phyloP scores from a whole-genome alignment of 1,140 invertebrate species.

The Pectinophora gossypiella region DNA sequence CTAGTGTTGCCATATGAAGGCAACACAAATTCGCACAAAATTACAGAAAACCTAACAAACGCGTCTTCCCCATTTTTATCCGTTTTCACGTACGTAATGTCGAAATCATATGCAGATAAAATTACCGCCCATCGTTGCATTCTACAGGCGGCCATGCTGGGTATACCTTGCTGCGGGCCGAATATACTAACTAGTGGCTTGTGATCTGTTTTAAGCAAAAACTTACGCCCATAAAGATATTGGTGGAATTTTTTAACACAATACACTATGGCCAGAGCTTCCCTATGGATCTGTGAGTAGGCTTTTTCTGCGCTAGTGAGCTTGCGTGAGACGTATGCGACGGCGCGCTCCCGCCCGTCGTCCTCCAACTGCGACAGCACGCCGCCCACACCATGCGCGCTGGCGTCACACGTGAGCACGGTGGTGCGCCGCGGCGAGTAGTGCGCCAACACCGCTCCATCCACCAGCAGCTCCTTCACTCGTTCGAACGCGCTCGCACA shows the following conservation, averaged over 20 bases:
- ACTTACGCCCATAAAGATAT: neutral
- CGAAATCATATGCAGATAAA: slow-evolving; percentile 36
- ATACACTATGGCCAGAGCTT: neutral
- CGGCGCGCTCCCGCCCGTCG: neutral
- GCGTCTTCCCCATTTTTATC: slow-evolving; percentile 7
- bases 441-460: neutral
- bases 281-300: neutral
- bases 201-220: neutral
- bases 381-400: neutral
- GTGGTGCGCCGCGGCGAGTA: neutral
- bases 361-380: neutral
- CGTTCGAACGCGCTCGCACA: neutral
- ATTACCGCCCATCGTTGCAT: slow-evolving; percentile 42
- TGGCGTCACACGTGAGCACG: neutral
- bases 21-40: too few relatives aligned
- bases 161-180: slow-evolving; percentile 15
- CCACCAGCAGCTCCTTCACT: neutral
- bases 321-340: neutral
- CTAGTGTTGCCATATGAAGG: too few relatives aligned
- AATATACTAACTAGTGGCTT: neutral
- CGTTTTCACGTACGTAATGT: slow-evolving; percentile 16
- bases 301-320: neutral
- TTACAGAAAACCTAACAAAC: neutral
- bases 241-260: neutral
- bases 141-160: slow-evolving; percentile 27